phyloP scores from a whole-genome alignment of 2,113 vertebrate genomes.

The Plestiodon gilberti region DNA sequence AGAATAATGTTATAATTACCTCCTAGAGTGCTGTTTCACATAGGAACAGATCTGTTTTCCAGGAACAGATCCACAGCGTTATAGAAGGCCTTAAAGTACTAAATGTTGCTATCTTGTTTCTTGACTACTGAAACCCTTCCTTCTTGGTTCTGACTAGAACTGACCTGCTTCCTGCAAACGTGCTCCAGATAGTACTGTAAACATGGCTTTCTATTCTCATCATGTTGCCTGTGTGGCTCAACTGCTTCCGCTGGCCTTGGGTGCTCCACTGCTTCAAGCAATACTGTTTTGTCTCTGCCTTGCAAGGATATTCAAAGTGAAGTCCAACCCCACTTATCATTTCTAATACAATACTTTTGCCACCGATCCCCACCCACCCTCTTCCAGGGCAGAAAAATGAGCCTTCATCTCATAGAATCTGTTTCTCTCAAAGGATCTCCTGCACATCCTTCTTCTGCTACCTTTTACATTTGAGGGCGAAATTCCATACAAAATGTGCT shows the following conservation, averaged over 20 bases:
- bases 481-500: constrained; percentile 1
- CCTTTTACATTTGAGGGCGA: background rate
- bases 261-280: background rate
- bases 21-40: background rate
- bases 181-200: background rate
- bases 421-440: background rate
- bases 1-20: background rate
- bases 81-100: too few species aligned
- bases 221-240: background rate
- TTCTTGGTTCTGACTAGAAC: background rate
- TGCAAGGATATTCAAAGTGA: background rate
- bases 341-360: background rate
- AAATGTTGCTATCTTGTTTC: background rate
- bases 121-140: background rate
- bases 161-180: background rate
- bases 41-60: too few species aligned
- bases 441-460: background rate
- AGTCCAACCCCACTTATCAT: background rate
- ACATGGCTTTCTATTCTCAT: background rate
- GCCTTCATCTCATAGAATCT: background rate
- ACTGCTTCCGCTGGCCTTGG: background rate
- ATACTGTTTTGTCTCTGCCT: background rate
- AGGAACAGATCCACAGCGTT: too few species aligned
- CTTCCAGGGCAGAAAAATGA: background rate
- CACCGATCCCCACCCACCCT: background rate